These are phyloP conservation scores for Apodemus sylvaticus DNA, from an alignment of 2,113 vertebrate species.

Conservation along the genomic window DNA sequence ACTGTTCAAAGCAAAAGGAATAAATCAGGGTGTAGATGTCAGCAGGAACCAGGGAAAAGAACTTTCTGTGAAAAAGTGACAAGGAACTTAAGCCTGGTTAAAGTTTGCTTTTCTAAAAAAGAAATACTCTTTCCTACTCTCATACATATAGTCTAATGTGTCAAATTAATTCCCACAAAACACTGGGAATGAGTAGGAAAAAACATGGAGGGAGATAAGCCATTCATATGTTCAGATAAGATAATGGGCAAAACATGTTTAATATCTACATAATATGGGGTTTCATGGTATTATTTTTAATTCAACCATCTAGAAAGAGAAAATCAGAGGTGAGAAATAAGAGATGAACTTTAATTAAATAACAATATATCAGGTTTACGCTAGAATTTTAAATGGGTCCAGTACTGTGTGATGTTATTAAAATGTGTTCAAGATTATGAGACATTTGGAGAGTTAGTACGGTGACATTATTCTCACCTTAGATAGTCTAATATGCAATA, in stretches of 20 bases:
- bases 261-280: not conserved
- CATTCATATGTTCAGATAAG: not conserved
- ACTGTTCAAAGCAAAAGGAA: not conserved
- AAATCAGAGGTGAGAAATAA: not conserved
- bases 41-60: not conserved
- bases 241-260: not conserved
- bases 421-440: not conserved
- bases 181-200: not conserved
- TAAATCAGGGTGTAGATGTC: not conserved
- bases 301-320: not conserved
- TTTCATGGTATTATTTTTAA: not conserved
- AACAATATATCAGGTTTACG: not conserved
- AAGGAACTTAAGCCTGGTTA: not conserved
- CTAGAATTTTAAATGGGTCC: not conserved
- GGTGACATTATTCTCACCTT: not conserved
- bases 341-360: not conserved
- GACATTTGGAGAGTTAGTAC: slow-evolving; percentile 6
- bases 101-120: not conserved
- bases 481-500: not conserved
- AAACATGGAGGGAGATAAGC: not conserved
- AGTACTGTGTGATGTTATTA: not conserved
- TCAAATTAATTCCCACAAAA: not conserved
- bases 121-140: not conserved
- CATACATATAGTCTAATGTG: not conserved
- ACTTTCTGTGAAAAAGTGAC: not conserved